Evolutionary conservation across 2,113 vertebrate species (phyloP), one percentile per base, ranked within the genome.

Genomic region (Nycticryphes semicollaris): DNA sequence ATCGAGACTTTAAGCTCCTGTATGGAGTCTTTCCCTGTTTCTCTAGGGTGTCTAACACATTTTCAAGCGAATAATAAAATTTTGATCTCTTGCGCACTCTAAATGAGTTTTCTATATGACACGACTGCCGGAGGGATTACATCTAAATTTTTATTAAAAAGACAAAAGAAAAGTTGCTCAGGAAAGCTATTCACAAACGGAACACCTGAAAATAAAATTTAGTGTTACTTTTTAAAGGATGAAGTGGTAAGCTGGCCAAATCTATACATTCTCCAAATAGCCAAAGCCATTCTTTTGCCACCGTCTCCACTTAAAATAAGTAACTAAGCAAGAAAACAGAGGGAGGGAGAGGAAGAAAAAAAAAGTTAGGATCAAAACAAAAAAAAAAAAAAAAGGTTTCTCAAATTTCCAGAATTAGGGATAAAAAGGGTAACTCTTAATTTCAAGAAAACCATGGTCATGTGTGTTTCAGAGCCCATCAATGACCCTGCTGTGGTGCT

Each of bases 81-180:
- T 72, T 4, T 96, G 69, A 95, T 93, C 83, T 94, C 72, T 59
- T 77, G 79, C 0, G 1, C 86, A 81, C 84, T 82, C 31, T 63
- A 89, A 94, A 89, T 23, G 23, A 92, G 95, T 92, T 96, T 96
- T 82, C 73, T 92, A 12, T 73, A 94, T 57, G 66, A 91, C 62
- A 76, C 0, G 2, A 79, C 48, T 79, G 73, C 69, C 84, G 79
- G 45, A 84, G 57, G 74, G 48, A 84, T 69, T 95, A 91, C 57
- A 93, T 86, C 69, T 92, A 73, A 87, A 82, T 94, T 93, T 89
- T 91, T 91, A 87, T 82, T 89, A 35, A 93, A 35, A 93, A 84
- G 73, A 92, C 56, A 84, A 84, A 94, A 91, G 68, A 66, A 60
- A 93, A 96, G 83, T 84, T 94, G 50, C 41, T 87, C 3, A 7